Evolutionary conservation across 2,888 invertebrate genomes (phyloP).

Genomic region (Tromatobia lineatoria): DNA sequence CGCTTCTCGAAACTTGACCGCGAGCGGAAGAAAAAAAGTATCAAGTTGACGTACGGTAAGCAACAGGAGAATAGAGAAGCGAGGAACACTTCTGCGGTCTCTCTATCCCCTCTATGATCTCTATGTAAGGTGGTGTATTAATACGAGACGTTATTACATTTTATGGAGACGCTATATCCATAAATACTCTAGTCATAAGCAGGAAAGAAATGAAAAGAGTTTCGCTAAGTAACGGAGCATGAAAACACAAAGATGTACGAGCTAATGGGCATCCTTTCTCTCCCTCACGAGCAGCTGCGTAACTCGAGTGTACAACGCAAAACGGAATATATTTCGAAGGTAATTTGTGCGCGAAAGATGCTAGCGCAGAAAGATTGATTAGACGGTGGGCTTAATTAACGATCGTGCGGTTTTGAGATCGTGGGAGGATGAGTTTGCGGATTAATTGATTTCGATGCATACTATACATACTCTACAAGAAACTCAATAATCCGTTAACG

Average conservation of each 20-base stretch:
- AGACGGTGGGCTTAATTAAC: constrained; percentile 57
- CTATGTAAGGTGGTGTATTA: neutral
- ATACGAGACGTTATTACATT: constrained; percentile 3
- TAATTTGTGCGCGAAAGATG: constrained; percentile 35
- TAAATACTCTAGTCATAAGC: neutral
- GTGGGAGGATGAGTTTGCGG: constrained; percentile 53
- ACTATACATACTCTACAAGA: neutral
- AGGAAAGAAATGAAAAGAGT: constrained; percentile 55
- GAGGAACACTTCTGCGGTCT: neutral
- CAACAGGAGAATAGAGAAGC: neutral
- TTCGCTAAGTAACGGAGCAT: constrained; percentile 70
- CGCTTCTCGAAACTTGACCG: constrained; percentile 76
- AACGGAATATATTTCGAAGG: constrained; percentile 37
- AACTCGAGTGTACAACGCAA: constrained; percentile 41
- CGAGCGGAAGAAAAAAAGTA: constrained; percentile 56
- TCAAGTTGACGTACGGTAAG: constrained; percentile 3
- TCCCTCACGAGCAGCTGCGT: constrained; percentile 18
- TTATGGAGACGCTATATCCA: constrained; percentile 5
- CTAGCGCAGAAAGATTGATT: constrained; percentile 58
- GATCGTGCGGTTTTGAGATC: constrained; percentile 55
- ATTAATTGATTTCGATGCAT: constrained; percentile 45
- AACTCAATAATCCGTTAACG: constrained; percentile 68
- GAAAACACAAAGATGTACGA: constrained; percentile 67
- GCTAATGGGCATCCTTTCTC: constrained; percentile 65
- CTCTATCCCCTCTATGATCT: constrained; percentile 1